These are phyloP conservation scores for Allobates femoralis DNA, from an alignment of 2,797 vertebrate genomes.

Conservation along the genomic window DNA sequence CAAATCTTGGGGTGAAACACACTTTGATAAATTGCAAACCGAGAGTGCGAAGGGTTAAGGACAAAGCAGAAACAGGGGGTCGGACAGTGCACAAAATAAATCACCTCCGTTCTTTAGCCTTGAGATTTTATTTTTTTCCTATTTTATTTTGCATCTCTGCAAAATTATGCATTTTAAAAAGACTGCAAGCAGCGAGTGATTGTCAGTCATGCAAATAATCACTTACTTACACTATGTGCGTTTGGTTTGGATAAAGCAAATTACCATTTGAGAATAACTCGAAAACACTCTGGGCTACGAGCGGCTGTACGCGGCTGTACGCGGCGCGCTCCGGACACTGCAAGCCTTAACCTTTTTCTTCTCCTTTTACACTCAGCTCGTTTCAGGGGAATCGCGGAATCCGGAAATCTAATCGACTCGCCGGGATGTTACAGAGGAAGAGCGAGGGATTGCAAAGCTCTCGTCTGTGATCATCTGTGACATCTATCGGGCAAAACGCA, in stretches of 20 bases:
- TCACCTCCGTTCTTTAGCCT: slow-evolving; percentile 74
- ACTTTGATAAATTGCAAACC: background rate
- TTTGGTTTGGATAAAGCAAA: slow-evolving; percentile 95
- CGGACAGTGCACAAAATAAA: slow-evolving; percentile 68
- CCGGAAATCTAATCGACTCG: slow-evolving; percentile 68
- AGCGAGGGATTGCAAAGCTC: background rate
- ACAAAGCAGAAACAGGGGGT: slow-evolving; percentile 79
- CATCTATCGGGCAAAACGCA: background rate
- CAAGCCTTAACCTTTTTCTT: slow-evolving; percentile 78
- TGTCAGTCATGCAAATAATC: slow-evolving; percentile 99
- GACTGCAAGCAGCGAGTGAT: slow-evolving; percentile 89
- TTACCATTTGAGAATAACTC: slow-evolving; percentile 98
- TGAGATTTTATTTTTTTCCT: slow-evolving; percentile 78
- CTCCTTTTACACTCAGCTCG: slow-evolving; percentile 70
- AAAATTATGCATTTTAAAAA: slow-evolving; percentile 91
- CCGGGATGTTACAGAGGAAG: slow-evolving; percentile 53
- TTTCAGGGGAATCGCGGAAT: slow-evolving; percentile 66
- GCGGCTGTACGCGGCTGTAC: slow-evolving; percentile 85
- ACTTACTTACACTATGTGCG: slow-evolving; percentile 96
- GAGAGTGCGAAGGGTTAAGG: slow-evolving; percentile 46
- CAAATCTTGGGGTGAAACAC: too few relatives aligned
- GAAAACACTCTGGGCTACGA: slow-evolving; percentile 92
- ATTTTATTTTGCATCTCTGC: slow-evolving; percentile 86
- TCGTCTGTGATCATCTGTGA: too few relatives aligned
- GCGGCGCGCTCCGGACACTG: slow-evolving; percentile 83